Evolutionary conservation across 2,113 vertebrate genomes (phyloP), one percentile per base, ranked within the genome.

Genomic region (Charadrius vociferus): DNA sequence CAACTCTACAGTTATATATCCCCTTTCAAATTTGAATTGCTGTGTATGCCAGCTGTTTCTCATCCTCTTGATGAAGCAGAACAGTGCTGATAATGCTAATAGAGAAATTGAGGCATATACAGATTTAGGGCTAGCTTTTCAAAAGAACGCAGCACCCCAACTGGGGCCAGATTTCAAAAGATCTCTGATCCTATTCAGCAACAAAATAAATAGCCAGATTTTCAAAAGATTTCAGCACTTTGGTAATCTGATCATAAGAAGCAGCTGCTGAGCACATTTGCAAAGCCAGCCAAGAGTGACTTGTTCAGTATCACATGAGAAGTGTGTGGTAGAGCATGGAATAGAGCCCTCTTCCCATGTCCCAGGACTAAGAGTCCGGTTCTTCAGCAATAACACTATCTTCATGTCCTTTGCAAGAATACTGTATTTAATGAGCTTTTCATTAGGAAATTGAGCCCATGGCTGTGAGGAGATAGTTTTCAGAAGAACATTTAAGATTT

Each of bases 221-320:
- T 97, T 95, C 89, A 95, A 97, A 97, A 95, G 84, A 94, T 94
- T 96, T 96, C 91, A 94, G 79, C 94, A 96, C 86, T 95, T 96
- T 56, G 89, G 94, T 97, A 95, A 95, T 96, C 93, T 97, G 95
- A 96, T 96, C 94, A 50, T 96, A 93, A 91, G 93, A 94, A 94
- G 84, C 93, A 97, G 94, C 86, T 97, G 97, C 95, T 90, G 89
- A 90, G 81, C 86, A 90, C 78, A 88, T 94, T 95, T 96, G 18
- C 65, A 68, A 81, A 92, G 47, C 70, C 58, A 80, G 86, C 66
- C 70, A 56, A 77, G 75, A 86, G 62, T 67, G 71, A 77, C 78
- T 95, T 75, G 59, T 53, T 81, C 77, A 93, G 2, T 85, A 91
- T 70, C 70, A 36, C 39, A 13, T 56, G 30, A 68, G 83, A 81